These are phyloP conservation scores for Scaptomyza reducta DNA, from an alignment of 2,888 invertebrate genomes.

Conservation along the genomic window DNA sequence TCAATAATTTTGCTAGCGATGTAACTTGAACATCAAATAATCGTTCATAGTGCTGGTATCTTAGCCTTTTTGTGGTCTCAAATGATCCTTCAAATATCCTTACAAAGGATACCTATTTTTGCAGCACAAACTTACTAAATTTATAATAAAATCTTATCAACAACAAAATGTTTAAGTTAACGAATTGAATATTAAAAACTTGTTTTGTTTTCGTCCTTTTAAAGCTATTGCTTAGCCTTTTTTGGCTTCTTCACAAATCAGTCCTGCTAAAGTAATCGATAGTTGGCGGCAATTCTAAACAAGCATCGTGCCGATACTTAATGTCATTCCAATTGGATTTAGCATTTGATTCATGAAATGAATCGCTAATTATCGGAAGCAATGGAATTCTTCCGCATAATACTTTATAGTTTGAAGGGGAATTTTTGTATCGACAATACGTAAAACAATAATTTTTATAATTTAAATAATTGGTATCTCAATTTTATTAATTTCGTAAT, in stretches of 20 bases:
- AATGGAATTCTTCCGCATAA: not conserved
- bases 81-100: conserved; percentile 3
- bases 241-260: not conserved
- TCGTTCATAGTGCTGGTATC: not conserved
- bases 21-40: not conserved
- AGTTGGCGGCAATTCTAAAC: not conserved
- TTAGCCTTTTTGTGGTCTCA: not conserved
- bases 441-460: not conserved
- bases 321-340: not conserved
- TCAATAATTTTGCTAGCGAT: conserved; percentile 15
- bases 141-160: too few species aligned
- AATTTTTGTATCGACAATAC: not conserved
- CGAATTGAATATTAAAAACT: too few species aligned
- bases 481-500: conserved; percentile 30
- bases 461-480: conserved; percentile 26
- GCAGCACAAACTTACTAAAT: too few species aligned
- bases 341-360: not conserved
- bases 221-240: not conserved
- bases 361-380: not conserved
- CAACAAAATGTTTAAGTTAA: not conserved
- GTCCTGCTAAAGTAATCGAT: not conserved
- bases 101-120: not conserved
- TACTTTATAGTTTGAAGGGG: not conserved
- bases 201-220: not conserved
- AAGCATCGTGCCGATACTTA: not conserved